Base-by-base conservation (phyloP, 2,797 vertebrate species). In the Falco columbarius region DNA sequence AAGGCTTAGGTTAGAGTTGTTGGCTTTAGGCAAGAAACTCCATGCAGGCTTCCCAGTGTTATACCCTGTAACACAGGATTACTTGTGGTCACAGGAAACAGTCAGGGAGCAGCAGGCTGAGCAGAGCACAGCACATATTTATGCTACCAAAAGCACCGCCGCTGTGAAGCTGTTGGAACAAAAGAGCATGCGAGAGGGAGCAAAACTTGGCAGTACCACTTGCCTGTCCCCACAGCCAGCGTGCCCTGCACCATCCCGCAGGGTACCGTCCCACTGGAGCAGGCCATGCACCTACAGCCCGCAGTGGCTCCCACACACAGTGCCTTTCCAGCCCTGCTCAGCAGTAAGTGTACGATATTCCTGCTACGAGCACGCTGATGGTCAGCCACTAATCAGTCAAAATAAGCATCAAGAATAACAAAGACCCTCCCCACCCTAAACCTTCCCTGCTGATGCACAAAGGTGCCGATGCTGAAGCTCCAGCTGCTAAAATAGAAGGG, bases 221-320 rank as follows among this genome's bases (percentile, higher is more conserved):
- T 6, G 18, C 52, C 36, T 59, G 9, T 61, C 49, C 59, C 40
- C 47, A 9, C n/a, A 61, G 63, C 7, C 52, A 51, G 30, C 3
- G 2, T 19, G 29, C 27, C 46, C 73, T 9, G 34, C 9, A 12
- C 44, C 22, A 22, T 12, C 21, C 12, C 12, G 47, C 22, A 3
- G 10, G 5, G 46, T 22, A 12, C 46, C 22, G 27, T 7, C 73
- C 47, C 2, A 2, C 36, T 1, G 4, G 47, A 29, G 11, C 36
- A 6, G 20, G 15, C 56, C n/a, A 7, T 4, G 21, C 44, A 5
- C 27, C 34, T 9, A 16, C 46, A 46, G 81, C 61, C 42, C 3
- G 0, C 1, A 7, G 9, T 1, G 23, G 44, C 19, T 71, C 24
- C 6, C 1, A 22, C 21, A 7, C 47, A 18, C 7, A 2, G n/a